Percentiles rank a stretch among this genome's conserved stretches.
Conservation (phyloP, 2,113 vertebrate genomes). For the Megalops atlanticus region DNA sequence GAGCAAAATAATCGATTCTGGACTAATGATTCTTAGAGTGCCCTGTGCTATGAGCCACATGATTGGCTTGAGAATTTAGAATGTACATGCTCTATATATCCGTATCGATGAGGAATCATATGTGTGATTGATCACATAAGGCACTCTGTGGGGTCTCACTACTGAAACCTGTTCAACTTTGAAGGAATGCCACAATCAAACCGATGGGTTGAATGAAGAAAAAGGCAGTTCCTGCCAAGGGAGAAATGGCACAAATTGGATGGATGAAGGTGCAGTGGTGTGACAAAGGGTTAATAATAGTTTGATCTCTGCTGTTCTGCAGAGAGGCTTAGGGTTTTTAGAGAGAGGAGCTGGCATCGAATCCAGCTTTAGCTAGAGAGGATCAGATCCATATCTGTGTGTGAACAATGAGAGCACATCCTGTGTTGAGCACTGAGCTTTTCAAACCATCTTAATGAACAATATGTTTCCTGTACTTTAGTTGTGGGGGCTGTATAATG, state of each 20-base stretch:
- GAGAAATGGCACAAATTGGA: not conserved
- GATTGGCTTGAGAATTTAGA: slow-evolving; percentile 34
- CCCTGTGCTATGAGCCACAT: not conserved
- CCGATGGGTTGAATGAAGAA: slow-evolving; percentile 46
- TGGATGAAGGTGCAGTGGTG: slow-evolving; percentile 13
- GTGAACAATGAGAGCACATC: not conserved
- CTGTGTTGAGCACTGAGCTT: not conserved
- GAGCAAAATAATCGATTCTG: not conserved
- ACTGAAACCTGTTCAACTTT: slow-evolving; percentile 45
- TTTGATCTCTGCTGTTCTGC: slow-evolving; percentile 38
- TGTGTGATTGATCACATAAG: slow-evolving; percentile 47
- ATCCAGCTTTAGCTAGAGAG: slow-evolving; percentile 15
- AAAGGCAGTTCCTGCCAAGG: slow-evolving; percentile 45
- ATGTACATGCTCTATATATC: slow-evolving; percentile 36
- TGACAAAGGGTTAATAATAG: slow-evolving; percentile 50
- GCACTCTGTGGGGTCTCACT: slow-evolving; percentile 31
- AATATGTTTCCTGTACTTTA: not conserved
- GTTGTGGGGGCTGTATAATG: not conserved
- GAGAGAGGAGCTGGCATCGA: slow-evolving; percentile 21
- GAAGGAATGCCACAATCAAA: slow-evolving; percentile 37
- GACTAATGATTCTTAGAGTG: not conserved
- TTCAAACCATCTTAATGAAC: too few species aligned
- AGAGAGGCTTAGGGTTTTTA: slow-evolving; percentile 31
- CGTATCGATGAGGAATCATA: slow-evolving; percentile 35
- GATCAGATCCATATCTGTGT: not conserved